These are phyloP conservation scores for Hoplias malabaricus DNA, from an alignment of 2,113 vertebrate genomes.

Conservation along the genomic window DNA sequence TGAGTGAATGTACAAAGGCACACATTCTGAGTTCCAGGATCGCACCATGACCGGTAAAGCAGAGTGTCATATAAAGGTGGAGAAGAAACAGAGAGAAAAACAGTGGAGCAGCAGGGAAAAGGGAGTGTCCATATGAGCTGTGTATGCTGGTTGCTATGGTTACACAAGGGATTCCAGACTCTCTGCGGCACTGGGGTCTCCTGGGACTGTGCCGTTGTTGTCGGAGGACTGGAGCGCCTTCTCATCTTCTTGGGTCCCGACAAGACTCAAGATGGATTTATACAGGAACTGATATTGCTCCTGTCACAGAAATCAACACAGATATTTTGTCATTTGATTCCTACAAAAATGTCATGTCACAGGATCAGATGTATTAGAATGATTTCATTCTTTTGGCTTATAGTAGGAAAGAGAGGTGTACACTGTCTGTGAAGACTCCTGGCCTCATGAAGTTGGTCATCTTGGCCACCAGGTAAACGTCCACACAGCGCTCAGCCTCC, in stretches of 20 bases:
- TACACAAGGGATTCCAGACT: constrained; percentile 94
- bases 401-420: constrained; percentile 66
- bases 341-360: background rate
- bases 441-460: constrained; percentile 93
- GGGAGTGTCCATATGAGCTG: constrained; percentile 31
- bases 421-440: constrained; percentile 86
- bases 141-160: constrained; percentile 44
- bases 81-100: constrained; percentile 31
- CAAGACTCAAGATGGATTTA: constrained; percentile 91
- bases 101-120: constrained; percentile 42
- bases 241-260: constrained; percentile 87
- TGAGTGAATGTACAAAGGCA: constrained; percentile 84
- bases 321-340: constrained; percentile 17
- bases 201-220: constrained; percentile 81
- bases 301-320: constrained; percentile 67
- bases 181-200: constrained; percentile 77
- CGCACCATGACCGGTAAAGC: constrained; percentile 62
- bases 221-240: constrained; percentile 80
- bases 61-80: constrained; percentile 26
- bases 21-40: constrained; percentile 81
- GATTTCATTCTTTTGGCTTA: background rate
- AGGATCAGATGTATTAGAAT: background rate
- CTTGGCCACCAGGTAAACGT: constrained; percentile 91
- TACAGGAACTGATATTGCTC: constrained; percentile 97
- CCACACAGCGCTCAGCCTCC: constrained; percentile 82